Evolutionary conservation across 2,797 vertebrate genomes (phyloP).

Genomic region (Pseudopleuronectes americanus): DNA sequence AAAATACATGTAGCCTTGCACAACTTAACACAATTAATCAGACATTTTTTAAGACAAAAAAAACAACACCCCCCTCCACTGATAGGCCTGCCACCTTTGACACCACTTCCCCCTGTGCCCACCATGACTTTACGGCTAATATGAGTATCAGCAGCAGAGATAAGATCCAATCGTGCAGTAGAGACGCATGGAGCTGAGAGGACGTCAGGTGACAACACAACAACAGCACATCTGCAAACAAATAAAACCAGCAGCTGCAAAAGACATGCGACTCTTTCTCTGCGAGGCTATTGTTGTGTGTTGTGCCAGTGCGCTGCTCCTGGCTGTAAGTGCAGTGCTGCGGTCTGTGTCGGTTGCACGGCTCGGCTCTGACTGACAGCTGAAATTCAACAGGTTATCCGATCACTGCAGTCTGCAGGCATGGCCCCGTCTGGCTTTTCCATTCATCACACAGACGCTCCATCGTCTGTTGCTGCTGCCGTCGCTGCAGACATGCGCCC

Average conservation of each 20-base stretch:
- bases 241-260: conserved; percentile 32
- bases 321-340: conserved; percentile 32
- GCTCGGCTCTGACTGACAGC: conserved; percentile 65
- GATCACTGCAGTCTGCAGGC: conserved; percentile 80
- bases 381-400: conserved; percentile 91
- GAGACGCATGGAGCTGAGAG: conserved; percentile 14
- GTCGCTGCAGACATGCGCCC: conserved; percentile 73
- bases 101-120: conserved; percentile 19
- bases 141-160: neutral
- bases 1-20: too few species aligned
- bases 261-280: neutral
- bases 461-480: conserved; percentile 68
- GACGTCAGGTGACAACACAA: conserved; percentile 9
- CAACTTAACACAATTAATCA: neutral
- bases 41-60: too few species aligned
- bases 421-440: conserved; percentile 70
- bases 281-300: too few species aligned
- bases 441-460: conserved; percentile 73
- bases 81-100: conserved; percentile 27
- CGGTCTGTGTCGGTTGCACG: conserved; percentile 14
- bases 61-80: neutral
- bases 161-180: neutral
- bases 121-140: conserved; percentile 7
- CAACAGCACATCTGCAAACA: conserved; percentile 32
- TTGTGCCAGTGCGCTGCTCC: neutral